A percentile compares a stretch with the other conserved stretches of the same genome.
These are phyloP conservation scores for Syrrhaptes paradoxus DNA, from an alignment of 2,113 vertebrate genomes.

Conservation along the genomic window DNA sequence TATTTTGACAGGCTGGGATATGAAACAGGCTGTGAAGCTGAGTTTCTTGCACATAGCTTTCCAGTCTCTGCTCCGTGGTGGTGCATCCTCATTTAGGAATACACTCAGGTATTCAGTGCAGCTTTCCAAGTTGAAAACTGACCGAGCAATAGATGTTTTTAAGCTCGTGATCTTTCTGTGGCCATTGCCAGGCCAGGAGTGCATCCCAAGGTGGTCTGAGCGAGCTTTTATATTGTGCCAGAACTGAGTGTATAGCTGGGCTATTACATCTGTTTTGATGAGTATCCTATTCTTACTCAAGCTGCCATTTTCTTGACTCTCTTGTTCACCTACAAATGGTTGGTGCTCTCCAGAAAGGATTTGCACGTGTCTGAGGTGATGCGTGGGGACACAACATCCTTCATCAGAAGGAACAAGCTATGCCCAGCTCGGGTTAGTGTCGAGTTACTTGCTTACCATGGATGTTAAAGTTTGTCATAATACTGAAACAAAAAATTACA, in stretches of 20 bases:
- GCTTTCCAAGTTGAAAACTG: background rate
- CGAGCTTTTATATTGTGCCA: accelerated
- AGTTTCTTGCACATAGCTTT: background rate
- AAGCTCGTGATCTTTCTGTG: background rate
- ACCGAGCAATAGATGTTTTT: background rate
- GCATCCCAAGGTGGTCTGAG: background rate
- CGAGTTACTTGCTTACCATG: background rate
- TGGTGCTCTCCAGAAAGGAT: background rate
- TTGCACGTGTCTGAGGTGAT: background rate
- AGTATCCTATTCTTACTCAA: background rate
- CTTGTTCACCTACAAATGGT: background rate
- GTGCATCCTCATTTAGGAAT: background rate
- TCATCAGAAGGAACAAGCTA: accelerated
- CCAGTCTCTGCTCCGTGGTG: background rate
- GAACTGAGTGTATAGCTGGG: background rate
- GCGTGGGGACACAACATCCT: accelerated
- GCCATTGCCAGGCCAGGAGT: background rate
- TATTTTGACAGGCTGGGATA: slow-evolving; percentile 10
- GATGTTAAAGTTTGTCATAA: background rate
- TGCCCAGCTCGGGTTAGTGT: background rate
- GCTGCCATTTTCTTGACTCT: background rate
- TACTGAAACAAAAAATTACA: accelerated
- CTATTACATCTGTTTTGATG: background rate
- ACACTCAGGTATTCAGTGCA: accelerated
- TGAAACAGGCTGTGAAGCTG: background rate